Evolutionary conservation across 1,140 invertebrate species (phyloP).

Genomic region (Brachionus koreanus): DNA sequence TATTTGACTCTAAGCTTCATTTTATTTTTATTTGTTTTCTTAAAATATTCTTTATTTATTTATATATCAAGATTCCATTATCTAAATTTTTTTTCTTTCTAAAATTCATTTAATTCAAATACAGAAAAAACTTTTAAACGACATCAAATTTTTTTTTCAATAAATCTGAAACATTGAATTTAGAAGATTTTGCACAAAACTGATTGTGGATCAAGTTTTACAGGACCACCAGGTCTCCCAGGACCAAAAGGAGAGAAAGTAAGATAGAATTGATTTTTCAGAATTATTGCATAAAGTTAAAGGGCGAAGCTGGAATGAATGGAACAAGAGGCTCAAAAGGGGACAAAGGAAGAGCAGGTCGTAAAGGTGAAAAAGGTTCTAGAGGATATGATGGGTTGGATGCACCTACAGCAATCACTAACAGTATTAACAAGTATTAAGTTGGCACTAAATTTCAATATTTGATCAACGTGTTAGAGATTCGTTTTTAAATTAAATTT

Average conservation of each 20-base stretch:
- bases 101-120: too few relatives aligned
- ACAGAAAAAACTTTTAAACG: too few relatives aligned
- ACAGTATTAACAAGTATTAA: not conserved
- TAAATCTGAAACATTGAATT: not conserved
- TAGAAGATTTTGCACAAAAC: not conserved
- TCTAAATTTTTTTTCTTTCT: too few relatives aligned
- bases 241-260: constrained; percentile 20
- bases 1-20: too few relatives aligned
- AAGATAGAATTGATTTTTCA: not conserved
- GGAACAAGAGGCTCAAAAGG: not conserved
- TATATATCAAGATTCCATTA: too few relatives aligned
- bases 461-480: constrained; percentile 26
- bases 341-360: not conserved
- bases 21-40: too few relatives aligned
- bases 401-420: not conserved
- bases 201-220: not conserved
- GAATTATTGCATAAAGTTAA: not conserved
- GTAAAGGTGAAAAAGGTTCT: constrained; percentile 28
- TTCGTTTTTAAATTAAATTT: not conserved
- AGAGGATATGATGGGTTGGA: constrained; percentile 26
- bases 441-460: not conserved
- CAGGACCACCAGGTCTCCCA: not conserved
- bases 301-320: not conserved
- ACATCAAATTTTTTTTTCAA: too few relatives aligned
- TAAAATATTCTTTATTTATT: too few relatives aligned